Percentiles rank a stretch among this genome's conserved stretches.
These are phyloP conservation scores for Drosophila willistoni DNA, from an alignment of 1,140 invertebrate genomes.

Conservation along the genomic window DNA sequence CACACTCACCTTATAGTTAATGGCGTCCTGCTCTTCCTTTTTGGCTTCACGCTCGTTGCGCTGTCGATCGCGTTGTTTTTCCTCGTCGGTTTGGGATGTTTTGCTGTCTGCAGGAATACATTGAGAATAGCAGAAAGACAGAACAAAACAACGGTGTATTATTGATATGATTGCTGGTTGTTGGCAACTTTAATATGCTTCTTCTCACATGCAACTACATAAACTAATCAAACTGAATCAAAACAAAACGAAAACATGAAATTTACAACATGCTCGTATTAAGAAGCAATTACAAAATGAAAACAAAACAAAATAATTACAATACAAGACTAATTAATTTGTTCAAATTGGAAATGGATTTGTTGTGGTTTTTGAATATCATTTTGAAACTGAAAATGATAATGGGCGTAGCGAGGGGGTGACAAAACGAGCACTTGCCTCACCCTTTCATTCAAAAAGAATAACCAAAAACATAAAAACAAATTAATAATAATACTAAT, in stretches of 20 bases:
- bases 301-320: not conserved
- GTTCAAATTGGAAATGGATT: not conserved
- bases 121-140: not conserved
- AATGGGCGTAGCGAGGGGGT: constrained; percentile 8
- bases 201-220: not conserved
- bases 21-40: constrained; percentile 83
- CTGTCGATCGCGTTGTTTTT: constrained; percentile 82
- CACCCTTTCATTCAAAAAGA: not conserved
- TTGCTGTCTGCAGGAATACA: constrained; percentile 72
- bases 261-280: not conserved
- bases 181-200: not conserved
- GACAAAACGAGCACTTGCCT: constrained; percentile 8
- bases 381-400: not conserved
- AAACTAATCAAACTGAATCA: not conserved
- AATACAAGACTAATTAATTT: not conserved
- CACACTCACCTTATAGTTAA: constrained; percentile 82
- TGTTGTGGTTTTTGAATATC: no score
- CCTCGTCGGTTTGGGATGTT: constrained; percentile 83
- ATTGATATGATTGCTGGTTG: no score
- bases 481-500: no score
- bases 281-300: constrained; percentile 4
- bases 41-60: constrained; percentile 82
- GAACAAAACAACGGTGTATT: no score
- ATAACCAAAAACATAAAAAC: not conserved
- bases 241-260: not conserved